Evolutionary conservation across 2,113 vertebrate genomes (phyloP).

Genomic region (Steatornis caripensis): DNA sequence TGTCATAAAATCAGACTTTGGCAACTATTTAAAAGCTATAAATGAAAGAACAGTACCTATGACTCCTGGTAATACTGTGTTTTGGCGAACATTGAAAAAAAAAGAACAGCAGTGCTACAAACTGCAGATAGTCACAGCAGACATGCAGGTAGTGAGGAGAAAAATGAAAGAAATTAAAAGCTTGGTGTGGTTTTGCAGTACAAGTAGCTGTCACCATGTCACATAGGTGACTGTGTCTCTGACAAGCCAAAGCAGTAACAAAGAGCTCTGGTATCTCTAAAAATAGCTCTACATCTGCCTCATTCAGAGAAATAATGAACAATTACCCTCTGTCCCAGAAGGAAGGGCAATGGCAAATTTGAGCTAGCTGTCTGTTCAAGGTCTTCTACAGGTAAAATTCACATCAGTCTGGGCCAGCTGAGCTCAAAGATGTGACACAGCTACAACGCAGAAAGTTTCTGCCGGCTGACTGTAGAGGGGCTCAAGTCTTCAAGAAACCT

Average conservation of each 20-base stretch:
- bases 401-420: background rate
- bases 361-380: background rate
- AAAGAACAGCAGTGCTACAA: background rate
- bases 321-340: background rate
- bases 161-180: background rate
- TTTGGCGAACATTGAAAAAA: background rate
- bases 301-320: background rate
- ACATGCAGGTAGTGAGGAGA: background rate
- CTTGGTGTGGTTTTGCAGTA: background rate
- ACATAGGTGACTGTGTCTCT: background rate
- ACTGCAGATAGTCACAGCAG: background rate
- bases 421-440: background rate
- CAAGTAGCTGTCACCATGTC: background rate
- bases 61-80: background rate
- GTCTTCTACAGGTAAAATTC: background rate
- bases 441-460: background rate
- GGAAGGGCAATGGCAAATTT: background rate
- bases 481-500: background rate
- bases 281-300: background rate
- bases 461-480: background rate
- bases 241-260: background rate
- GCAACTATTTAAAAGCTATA: background rate
- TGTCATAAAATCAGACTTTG: background rate
- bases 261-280: background rate
- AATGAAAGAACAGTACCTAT: background rate